phyloP scores from a whole-genome alignment of 2,113 vertebrate species.

The Penelope pileata region DNA sequence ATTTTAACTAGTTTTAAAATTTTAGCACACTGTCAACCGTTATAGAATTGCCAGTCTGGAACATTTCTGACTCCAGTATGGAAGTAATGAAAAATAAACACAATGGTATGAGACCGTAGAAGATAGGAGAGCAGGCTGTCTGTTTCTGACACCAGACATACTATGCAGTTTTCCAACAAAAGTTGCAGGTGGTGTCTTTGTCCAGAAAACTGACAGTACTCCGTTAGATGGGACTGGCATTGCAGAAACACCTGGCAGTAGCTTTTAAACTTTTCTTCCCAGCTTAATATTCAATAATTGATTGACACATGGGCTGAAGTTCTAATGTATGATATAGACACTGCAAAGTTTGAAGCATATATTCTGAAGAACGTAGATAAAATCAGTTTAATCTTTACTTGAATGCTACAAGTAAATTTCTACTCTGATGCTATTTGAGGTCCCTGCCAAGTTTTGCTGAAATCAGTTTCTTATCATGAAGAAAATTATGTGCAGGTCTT shows the following conservation, averaged over 20 bases:
- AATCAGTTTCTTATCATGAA: neutral
- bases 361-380: neutral
- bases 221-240: neutral
- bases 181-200: neutral
- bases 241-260: neutral
- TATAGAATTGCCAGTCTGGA: neutral
- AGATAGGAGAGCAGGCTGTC: neutral
- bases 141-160: neutral
- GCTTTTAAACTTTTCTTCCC: neutral
- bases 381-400: neutral
- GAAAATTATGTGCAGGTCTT: neutral
- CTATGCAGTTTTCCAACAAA: neutral
- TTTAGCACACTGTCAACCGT: neutral
- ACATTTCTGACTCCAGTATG: neutral
- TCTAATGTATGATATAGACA: neutral
- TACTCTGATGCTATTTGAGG: neutral
- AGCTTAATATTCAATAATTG: neutral
- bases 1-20: neutral
- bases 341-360: neutral
- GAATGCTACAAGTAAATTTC: neutral
- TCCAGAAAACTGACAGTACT: neutral
- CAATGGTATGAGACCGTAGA: neutral
- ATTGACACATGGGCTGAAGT: neutral
- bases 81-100: neutral
- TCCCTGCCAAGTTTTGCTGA: neutral